These are phyloP conservation scores for Syrista parreyssii DNA, from an alignment of 2,888 invertebrate species.

Conservation along the genomic window DNA sequence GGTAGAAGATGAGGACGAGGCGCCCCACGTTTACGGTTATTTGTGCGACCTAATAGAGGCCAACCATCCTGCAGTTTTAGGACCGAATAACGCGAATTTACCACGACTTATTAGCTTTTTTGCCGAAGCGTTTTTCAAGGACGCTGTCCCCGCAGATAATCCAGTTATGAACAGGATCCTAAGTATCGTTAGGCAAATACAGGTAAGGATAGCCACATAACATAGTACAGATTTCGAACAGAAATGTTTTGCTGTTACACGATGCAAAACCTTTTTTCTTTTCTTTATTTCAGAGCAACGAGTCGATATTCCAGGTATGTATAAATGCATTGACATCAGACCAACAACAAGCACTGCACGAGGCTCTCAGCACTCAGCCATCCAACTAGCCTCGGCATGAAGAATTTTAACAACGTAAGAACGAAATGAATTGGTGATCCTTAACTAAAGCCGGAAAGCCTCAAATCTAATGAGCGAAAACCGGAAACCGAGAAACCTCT, in stretches of 20 bases:
- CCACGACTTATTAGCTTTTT: constrained; percentile 89
- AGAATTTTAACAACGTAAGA: background rate
- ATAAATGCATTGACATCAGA: constrained; percentile 80
- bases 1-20: constrained; percentile 95
- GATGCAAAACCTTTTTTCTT: background rate
- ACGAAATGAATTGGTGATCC: background rate
- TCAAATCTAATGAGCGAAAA: background rate
- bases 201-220: constrained; percentile 69
- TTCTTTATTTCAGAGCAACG: constrained; percentile 73
- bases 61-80: constrained; percentile 88
- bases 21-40: constrained; percentile 94
- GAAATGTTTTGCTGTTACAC: constrained; percentile 3
- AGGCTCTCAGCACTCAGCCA: constrained; percentile 71
- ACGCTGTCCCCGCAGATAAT: constrained; percentile 81
- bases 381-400: constrained; percentile 26
- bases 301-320: constrained; percentile 84
- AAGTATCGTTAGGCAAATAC: constrained; percentile 87
- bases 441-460: background rate
- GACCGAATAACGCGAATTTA: constrained; percentile 88
- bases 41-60: constrained; percentile 94
- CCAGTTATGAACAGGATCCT: constrained; percentile 84
- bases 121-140: constrained; percentile 88
- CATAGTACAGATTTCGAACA: constrained; percentile 24
- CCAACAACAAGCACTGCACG: constrained; percentile 85
- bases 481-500: background rate